phyloP scores from a whole-genome alignment of 1,140 invertebrate species.

The Onthophagus taurus region DNA sequence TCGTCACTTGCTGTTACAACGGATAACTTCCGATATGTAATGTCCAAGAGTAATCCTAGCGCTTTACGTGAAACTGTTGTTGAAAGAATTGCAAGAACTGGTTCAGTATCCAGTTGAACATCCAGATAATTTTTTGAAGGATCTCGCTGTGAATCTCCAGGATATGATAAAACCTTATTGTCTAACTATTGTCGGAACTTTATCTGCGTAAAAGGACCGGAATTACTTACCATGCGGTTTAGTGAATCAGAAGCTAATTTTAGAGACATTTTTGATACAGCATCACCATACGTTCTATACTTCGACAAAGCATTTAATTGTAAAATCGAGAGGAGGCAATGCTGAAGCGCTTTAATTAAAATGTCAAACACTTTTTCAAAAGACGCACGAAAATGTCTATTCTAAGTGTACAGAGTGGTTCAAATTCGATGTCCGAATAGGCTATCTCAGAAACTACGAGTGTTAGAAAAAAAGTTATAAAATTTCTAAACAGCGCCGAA shows the following conservation, averaged over 20 bases:
- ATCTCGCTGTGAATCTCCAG: slow-evolving; percentile 97
- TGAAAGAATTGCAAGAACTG: slow-evolving; percentile 95
- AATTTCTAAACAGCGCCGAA: too few species aligned
- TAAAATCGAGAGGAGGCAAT: slow-evolving; percentile 95
- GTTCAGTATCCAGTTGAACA: slow-evolving; percentile 99
- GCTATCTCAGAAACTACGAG: too few species aligned
- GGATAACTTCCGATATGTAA: slow-evolving; percentile 99
- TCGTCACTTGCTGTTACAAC: slow-evolving; percentile 95
- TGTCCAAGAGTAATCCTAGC: slow-evolving; percentile 96
- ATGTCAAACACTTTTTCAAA: too few species aligned
- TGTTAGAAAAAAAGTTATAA: too few species aligned
- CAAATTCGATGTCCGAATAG: too few species aligned
- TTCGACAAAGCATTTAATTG: slow-evolving; percentile 99
- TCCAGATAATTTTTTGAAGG: slow-evolving; percentile 99
- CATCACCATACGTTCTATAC: slow-evolving; percentile 97
- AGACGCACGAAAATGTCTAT: too few species aligned
- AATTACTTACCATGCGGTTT: slow-evolving; percentile 99
- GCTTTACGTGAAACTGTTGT: slow-evolving; percentile 97
- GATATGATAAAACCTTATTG: slow-evolving; percentile 95
- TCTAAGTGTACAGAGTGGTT: too few species aligned
- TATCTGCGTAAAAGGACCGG: slow-evolving; percentile 98
- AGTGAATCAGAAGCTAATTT: slow-evolving; percentile 99
- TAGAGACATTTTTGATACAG: slow-evolving; percentile 99
- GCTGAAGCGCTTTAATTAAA: too few species aligned
- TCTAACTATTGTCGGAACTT: slow-evolving; percentile 99